Percentiles rank a stretch among this genome's conserved stretches.
Conservation (phyloP, 2,113 vertebrate species). For the Apistogramma diplotaenia region DNA sequence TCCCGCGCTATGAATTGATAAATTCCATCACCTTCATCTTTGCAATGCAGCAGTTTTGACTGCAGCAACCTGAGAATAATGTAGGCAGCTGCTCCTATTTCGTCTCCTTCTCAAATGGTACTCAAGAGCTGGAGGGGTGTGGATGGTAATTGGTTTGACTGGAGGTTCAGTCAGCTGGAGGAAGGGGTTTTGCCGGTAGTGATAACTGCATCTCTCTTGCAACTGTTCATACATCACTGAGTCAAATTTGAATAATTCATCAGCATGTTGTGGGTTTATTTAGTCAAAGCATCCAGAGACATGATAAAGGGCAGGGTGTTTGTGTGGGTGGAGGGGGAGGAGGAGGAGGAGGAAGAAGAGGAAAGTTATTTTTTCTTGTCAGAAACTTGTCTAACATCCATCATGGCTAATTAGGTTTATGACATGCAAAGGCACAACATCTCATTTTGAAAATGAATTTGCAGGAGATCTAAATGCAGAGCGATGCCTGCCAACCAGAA, state of each 20-base stretch:
- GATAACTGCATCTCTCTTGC: constrained; percentile 49
- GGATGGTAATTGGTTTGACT: constrained; percentile 65
- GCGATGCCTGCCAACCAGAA: constrained; percentile 20
- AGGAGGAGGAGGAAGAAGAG: constrained; percentile 26
- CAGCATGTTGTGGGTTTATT: constrained; percentile 69
- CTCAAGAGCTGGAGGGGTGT: constrained; percentile 35
- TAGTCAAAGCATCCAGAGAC: constrained; percentile 61
- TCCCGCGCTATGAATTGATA: constrained; percentile 12
- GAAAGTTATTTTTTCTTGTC: constrained; percentile 60
- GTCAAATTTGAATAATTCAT: constrained; percentile 75
- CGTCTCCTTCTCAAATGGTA: constrained; percentile 14
- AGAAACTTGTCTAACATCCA: constrained; percentile 59
- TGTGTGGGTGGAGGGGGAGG: constrained; percentile 34
- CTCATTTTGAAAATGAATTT: constrained; percentile 53
- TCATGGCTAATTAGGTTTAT: constrained; percentile 59
- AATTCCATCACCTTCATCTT: constrained; percentile 29
- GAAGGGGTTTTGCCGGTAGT: constrained; percentile 36
- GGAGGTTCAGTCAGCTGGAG: constrained; percentile 44
- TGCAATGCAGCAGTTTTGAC: constrained; percentile 31
- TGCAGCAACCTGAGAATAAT: constrained; percentile 33
- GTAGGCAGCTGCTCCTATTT: constrained; percentile 21
- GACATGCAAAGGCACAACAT: constrained; percentile 48
- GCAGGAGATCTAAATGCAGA: background rate
- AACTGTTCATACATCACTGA: constrained; percentile 70
- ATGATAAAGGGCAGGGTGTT: constrained; percentile 35